Evolutionary conservation across 1,140 invertebrate genomes (phyloP), one percentile per base, ranked within the genome.

Genomic region (Drosophila repletoides): DNA sequence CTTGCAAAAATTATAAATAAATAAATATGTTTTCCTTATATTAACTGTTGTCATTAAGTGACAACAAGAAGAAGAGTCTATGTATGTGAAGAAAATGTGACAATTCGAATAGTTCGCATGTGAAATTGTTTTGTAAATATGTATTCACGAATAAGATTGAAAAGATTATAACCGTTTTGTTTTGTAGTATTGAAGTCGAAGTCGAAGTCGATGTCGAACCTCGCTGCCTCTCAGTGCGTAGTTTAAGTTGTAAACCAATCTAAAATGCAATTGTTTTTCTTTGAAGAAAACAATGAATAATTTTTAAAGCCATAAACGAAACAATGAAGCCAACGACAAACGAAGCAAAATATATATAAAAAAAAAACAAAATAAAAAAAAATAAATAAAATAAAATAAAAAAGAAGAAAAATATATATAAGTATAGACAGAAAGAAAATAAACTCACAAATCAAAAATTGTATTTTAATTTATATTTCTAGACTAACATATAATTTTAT

Each of bases 201-300:
- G n/a, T n/a, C n/a, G n/a, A n/a, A n/a, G 10, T 69, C 56, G 41
- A 76, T 29, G 51, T 68, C 63, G 72, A 89, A 88, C 87, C 88
- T 89, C 88, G 88, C 87, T 89, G 86, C 72, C 75, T 88, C 87
- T 89, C 87, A 89, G 86, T 86, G 76, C 61, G 24, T 84, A 84
- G 26, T 63, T 49, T 83, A 70, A 83, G 72, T 24, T 53, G 64
- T 76, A 58, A 56, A 63, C 33, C 55, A 41, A 66, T 59, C 31
- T 55, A 45, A 24, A 65, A 59, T 56, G 26, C 41, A 28, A 45
- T 34, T 36, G 22, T 58, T 53, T 56, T 28, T 36, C 10, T 5
- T 1, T 15, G 17, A 15, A n/a, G n/a, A 51, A 31, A 48, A 46
- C 26, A 41, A 43, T 10, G 17, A 26, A 24, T 5, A 14, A 51